Evolutionary conservation across 2,888 invertebrate genomes (phyloP).

Genomic region (Beris chalybata): DNA sequence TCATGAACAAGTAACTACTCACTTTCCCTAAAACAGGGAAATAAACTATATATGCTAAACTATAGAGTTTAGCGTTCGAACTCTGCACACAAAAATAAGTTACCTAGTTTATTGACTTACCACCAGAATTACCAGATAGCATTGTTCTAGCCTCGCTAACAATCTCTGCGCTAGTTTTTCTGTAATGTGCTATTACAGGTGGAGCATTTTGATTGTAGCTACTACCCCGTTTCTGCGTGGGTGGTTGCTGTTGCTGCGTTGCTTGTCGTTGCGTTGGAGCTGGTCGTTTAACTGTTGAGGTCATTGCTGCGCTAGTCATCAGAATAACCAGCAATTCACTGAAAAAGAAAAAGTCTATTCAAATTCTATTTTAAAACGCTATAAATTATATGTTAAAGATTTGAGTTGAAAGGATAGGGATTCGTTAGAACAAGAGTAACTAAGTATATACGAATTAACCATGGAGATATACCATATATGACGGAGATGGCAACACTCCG

Average conservation of each 20-base stretch:
- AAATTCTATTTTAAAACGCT: too few species aligned
- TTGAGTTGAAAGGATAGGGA: too few species aligned
- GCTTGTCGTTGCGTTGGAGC: conserved; percentile 21
- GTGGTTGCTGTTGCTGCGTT: conserved; percentile 18
- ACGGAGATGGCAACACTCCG: too few species aligned
- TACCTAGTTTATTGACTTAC: conserved; percentile 21
- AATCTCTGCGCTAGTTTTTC: conserved; percentile 79
- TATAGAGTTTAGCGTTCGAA: too few species aligned
- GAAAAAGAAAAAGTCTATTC: not conserved
- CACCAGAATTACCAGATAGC: conserved; percentile 47
- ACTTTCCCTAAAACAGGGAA: too few species aligned
- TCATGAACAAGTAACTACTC: too few species aligned
- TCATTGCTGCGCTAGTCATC: conserved; percentile 22
- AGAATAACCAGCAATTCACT: conserved; percentile 22
- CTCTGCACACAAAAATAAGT: too few species aligned
- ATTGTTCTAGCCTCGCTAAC: conserved; percentile 76
- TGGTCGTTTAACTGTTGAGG: conserved; percentile 25
- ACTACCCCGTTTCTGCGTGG: conserved; percentile 9
- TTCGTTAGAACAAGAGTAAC: too few species aligned
- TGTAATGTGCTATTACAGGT: conserved; percentile 36
- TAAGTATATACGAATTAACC: too few species aligned
- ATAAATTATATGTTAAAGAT: too few species aligned
- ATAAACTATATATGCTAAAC: too few species aligned
- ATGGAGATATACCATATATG: too few species aligned
- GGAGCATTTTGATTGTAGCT: conserved; percentile 28